These are phyloP conservation scores for Lymantria dispar DNA, from an alignment of 2,888 invertebrate genomes.

Conservation along the genomic window DNA sequence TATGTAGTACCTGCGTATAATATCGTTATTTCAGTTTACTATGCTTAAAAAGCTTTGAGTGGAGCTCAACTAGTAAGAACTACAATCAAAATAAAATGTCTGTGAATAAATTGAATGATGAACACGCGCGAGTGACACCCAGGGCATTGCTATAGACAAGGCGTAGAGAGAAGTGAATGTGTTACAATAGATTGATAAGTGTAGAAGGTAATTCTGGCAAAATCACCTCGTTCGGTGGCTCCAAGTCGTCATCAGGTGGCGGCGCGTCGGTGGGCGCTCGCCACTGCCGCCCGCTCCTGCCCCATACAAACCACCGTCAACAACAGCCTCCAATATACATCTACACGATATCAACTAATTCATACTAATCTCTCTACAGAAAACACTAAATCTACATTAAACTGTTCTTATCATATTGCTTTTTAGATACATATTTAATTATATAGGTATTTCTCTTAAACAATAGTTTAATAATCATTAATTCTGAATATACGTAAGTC, in stretches of 20 bases:
- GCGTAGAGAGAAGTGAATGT: conserved; percentile 68
- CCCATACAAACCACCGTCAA: conserved; percentile 64
- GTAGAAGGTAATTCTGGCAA: conserved; percentile 81
- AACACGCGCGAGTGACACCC: conserved; percentile 65
- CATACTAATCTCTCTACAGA: conserved; percentile 25
- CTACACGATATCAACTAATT: conserved; percentile 33
- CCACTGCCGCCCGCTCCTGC: conserved; percentile 78
- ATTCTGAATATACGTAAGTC: too few species aligned
- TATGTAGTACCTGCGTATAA: conserved; percentile 26
- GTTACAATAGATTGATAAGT: conserved; percentile 53
- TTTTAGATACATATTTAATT: too few species aligned
- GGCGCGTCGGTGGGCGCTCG: conserved; percentile 62
- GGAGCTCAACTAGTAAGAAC: conserved; percentile 15
- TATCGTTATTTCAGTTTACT: neutral
- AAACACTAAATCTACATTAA: neutral
- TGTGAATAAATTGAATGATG: conserved; percentile 29
- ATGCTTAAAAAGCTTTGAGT: conserved; percentile 14
- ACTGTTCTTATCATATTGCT: too few species aligned
- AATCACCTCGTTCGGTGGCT: conserved; percentile 79
- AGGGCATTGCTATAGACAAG: conserved; percentile 62
- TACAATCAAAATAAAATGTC: conserved; percentile 10
- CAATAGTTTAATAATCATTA: too few species aligned
- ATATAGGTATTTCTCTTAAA: too few species aligned
- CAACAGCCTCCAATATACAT: conserved; percentile 30
- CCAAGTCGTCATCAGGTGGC: conserved; percentile 70